phyloP scores from a whole-genome alignment of 2,888 invertebrate genomes.

The Schizaphis graminum region DNA sequence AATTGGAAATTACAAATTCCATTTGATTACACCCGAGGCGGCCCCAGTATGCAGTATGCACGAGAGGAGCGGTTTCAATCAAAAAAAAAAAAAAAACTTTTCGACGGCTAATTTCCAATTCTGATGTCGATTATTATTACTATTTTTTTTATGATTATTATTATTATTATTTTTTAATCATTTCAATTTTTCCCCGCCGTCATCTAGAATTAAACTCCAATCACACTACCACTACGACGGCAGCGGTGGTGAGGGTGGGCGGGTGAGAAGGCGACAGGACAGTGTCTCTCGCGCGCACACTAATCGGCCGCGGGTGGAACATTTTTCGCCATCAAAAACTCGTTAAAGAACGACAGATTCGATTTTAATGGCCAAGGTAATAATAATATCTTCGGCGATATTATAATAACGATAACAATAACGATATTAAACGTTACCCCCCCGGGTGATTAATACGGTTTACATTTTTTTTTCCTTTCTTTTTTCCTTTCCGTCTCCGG shows the following conservation, averaged over 20 bases:
- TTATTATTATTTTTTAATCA: conserved; percentile 64
- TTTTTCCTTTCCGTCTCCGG: background rate
- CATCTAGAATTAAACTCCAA: conserved; percentile 61
- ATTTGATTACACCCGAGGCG: conserved; percentile 64
- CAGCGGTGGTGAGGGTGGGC: background rate
- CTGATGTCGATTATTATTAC: conserved; percentile 64
- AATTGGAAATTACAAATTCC: conserved; percentile 65
- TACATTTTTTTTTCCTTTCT: conserved; percentile 43
- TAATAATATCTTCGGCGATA: conserved; percentile 66
- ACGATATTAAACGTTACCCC: conserved; percentile 66
- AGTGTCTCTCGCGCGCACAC: conserved; percentile 6
- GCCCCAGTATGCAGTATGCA: background rate
- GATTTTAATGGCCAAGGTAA: conserved; percentile 66
- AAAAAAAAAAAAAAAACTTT: conserved; percentile 43
- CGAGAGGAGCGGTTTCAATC: conserved; percentile 56
- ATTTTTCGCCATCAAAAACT: conserved; percentile 65
- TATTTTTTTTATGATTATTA: conserved; percentile 41
- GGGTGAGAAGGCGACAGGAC: conserved; percentile 23
- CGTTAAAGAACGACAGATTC: conserved; percentile 66
- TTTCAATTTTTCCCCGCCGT: conserved; percentile 48
- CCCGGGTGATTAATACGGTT: conserved; percentile 65
- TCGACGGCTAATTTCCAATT: conserved; percentile 65
- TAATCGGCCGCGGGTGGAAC: conserved; percentile 66
- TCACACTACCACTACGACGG: conserved; percentile 20
- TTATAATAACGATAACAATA: conserved; percentile 66